These are phyloP conservation scores for Neodiprion lecontei DNA, from an alignment of 1,140 invertebrate genomes.

Conservation along the genomic window DNA sequence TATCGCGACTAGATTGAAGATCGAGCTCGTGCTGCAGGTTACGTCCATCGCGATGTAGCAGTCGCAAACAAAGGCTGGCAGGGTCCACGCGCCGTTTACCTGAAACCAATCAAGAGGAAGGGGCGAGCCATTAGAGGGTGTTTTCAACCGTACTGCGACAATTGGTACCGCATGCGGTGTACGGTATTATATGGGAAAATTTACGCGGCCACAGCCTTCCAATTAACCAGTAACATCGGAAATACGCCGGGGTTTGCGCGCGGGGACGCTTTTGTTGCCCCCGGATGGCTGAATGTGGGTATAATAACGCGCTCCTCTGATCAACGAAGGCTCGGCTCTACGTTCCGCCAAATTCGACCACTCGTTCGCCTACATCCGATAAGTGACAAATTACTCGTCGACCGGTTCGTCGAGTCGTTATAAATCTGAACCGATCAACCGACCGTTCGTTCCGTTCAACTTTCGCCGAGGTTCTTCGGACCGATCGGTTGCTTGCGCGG, in stretches of 20 bases:
- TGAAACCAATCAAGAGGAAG: slow-evolving; percentile 62
- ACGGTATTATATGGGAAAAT: background rate
- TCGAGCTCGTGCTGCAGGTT: slow-evolving; percentile 97
- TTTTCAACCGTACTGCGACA: background rate
- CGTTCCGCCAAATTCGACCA: no score
- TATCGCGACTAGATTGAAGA: slow-evolving; percentile 98
- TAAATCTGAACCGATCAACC: no score
- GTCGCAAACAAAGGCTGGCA: slow-evolving; percentile 93
- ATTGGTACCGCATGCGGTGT: background rate
- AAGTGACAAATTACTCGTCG: background rate
- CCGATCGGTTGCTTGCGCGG: no score
- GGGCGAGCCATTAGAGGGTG: background rate
- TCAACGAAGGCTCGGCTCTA: background rate
- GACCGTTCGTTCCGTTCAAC: no score
- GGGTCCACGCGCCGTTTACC: slow-evolving; percentile 85
- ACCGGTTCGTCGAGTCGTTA: no score
- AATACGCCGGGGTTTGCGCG: no score
- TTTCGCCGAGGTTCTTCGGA: no score
- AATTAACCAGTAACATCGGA: no score
- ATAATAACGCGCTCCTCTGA: background rate
- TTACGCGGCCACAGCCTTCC: background rate
- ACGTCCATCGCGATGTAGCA: slow-evolving; percentile 99
- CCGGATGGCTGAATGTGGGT: no score
- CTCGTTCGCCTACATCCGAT: no score
- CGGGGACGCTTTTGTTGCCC: no score